Percentiles rank a stretch among this genome's conserved stretches.
Conservation (phyloP, 2,888 invertebrate genomes). For the Synanthedon formicaeformis region DNA sequence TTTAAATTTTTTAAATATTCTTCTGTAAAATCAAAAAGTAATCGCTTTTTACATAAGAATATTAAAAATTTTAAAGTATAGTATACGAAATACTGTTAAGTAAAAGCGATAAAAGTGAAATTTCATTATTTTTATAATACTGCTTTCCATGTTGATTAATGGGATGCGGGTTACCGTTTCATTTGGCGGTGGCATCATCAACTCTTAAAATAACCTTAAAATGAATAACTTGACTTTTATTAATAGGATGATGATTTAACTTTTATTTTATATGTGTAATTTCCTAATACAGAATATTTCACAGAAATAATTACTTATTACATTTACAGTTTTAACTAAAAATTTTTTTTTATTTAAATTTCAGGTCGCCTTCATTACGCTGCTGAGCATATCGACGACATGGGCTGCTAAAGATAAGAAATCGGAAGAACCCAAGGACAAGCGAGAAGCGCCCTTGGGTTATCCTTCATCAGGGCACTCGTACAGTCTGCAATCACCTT, state of each 20-base stretch:
- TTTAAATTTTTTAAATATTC: too few species aligned
- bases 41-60: too few species aligned
- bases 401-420: conserved; percentile 41
- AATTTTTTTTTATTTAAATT: conserved; percentile 22
- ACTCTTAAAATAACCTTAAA: too few species aligned
- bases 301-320: background rate
- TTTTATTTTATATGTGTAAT: too few species aligned
- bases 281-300: background rate
- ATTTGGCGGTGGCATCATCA: conserved; percentile 19
- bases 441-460: conserved; percentile 44
- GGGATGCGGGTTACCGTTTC: conserved; percentile 48
- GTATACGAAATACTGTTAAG: conserved; percentile 13
- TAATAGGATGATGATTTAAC: too few species aligned
- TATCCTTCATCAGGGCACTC: conserved; percentile 29
- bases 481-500: conserved; percentile 10
- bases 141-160: conserved; percentile 46
- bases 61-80: too few species aligned
- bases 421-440: conserved; percentile 48
- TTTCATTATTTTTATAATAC: conserved; percentile 41
- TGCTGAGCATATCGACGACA: conserved; percentile 45
- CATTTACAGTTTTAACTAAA: background rate
- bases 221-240: too few species aligned
- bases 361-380: conserved; percentile 49
- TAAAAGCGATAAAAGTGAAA: conserved; percentile 66
- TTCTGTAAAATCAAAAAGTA: too few species aligned